Evolutionary conservation across 1,140 invertebrate genomes (phyloP), one percentile per base, ranked within the genome.

Genomic region (Psilanteris sp.): DNA sequence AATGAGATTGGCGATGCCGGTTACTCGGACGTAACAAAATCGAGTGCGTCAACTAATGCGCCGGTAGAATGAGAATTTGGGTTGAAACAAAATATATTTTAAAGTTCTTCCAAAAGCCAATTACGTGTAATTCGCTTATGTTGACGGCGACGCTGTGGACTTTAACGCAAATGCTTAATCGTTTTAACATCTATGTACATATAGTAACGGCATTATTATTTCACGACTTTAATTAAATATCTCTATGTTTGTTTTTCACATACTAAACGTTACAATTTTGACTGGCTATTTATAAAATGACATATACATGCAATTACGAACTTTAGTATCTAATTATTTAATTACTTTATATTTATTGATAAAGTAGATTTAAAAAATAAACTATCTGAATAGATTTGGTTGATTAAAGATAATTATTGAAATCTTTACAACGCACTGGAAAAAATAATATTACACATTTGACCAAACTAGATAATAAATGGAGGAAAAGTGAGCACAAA

Each of bases 21-120:
- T 55, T 24, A 50, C 62, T 55, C 66, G 77, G 39, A 74, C 57
- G 50, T 29, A 54, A 50, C 36, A 77, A 74, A 80, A 81, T 81
- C 79, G 78, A 61, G 61, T 62, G 61, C 80, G 48, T 77, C 72
- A 73, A 75, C 78, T 82, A 82, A 83, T 82, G 81, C 78, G 39
- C 67, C 70, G 66, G n/a, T n/a, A n/a, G 75, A 79, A 72, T 66
- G 48, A 64, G 52, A 83, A 83, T 83, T 73, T n/a, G n/a, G 62
- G 75, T 73, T 78, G 61, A 44, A 27, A 34, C 68, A 73, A 83
- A 83, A 82, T 85, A 82, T 81, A 83, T 83, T 83, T 82, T 79
- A 76, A 79, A 85, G 77, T 85, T 77, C 10, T 57, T 32, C 52
- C 50, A n/a, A 73, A 78, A 78, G 80, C 79, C 50, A 76, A 70